A percentile compares a stretch with the other conserved stretches of the same genome.
These are phyloP conservation scores for Lordiphosa andalusiaca DNA, from an alignment of 2,888 invertebrate genomes.

Conservation along the genomic window DNA sequence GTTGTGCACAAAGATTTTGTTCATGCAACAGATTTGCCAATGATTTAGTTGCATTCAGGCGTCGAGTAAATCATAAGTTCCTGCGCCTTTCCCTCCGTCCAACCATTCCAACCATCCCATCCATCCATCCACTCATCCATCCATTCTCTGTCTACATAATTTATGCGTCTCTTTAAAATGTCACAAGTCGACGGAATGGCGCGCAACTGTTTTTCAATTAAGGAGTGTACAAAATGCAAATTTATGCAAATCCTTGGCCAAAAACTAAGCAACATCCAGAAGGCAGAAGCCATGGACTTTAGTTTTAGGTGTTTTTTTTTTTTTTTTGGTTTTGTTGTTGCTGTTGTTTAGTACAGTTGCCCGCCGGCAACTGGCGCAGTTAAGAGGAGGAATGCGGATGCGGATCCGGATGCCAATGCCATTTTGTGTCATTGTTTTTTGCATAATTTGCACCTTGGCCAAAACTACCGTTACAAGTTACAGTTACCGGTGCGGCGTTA, in stretches of 20 bases:
- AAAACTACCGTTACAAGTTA: slow-evolving; percentile 60
- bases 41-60: slow-evolving; percentile 75
- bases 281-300: slow-evolving; percentile 4
- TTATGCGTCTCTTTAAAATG: slow-evolving; percentile 73
- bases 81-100: background rate
- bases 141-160: slow-evolving; percentile 46
- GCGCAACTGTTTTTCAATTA: slow-evolving; percentile 65
- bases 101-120: background rate
- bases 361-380: slow-evolving; percentile 1
- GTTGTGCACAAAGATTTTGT: slow-evolving; percentile 29
- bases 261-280: slow-evolving; percentile 41
- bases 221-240: slow-evolving; percentile 59
- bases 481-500: slow-evolving; percentile 9
- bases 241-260: slow-evolving; percentile 71
- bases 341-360: slow-evolving; percentile 23
- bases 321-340: slow-evolving; percentile 17
- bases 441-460: slow-evolving; percentile 60
- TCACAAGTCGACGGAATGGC: slow-evolving; percentile 45
- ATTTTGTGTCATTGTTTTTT: slow-evolving; percentile 56
- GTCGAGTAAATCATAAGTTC: slow-evolving; percentile 68
- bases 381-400: slow-evolving; percentile 18
- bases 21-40: slow-evolving; percentile 64
- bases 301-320: slow-evolving; percentile 22
- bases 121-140: slow-evolving; percentile 1
- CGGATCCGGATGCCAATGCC: slow-evolving; percentile 23